Evolutionary conservation across 2,888 invertebrate genomes (phyloP), one percentile per base, ranked within the genome.

Genomic region (Eudasyphora cyanicolor): DNA sequence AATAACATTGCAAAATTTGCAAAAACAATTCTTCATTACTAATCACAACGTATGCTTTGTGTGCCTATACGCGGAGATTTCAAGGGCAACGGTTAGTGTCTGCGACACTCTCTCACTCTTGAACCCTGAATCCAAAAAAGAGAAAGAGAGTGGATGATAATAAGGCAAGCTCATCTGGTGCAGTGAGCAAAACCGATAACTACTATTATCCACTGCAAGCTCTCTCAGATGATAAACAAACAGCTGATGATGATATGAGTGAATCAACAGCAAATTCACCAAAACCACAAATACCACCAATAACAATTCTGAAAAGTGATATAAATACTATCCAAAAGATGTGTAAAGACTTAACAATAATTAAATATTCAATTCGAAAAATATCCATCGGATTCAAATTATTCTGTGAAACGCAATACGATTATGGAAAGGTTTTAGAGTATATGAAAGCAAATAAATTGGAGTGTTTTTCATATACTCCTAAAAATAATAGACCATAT

Each of bases 391-490:
- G 60, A 12, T 35, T 24, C 38, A 60, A 57, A 57, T 35, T 74
- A 7, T 74, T 74, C 19, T 74, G 60, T 74, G 45, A 62, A 14
- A 6, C 35, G 7, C 60, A 60, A 24, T 60, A 45, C n/a, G 74
- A 74, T 62, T 76, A 35, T 64, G 32, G 27, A 8, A 29, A 29
- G 42, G 17, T 38, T 17, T 8, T 67, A 10, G 60, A 62, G 27
- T 51, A 62, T 49, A 21, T 76, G 2, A 76, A 49, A 27, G 62
- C 60, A 21, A 62, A 64, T 17, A 67, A 42, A n/a, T 4, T 74
- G 7, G 57, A 57, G 35, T 57, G 8, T 38, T 74, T 57, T 17
- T 57, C 57, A 38, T 57, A 42, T 17, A 42, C 74, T 38, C 14
- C 45, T 5, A 62, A 29, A 29, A 45, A 64, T 49, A 75, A 45